A percentile compares a stretch with the other conserved stretches of the same genome.
Evolutionary conservation across 2,113 vertebrate genomes (phyloP).

Genomic region (Prolemur simus): DNA sequence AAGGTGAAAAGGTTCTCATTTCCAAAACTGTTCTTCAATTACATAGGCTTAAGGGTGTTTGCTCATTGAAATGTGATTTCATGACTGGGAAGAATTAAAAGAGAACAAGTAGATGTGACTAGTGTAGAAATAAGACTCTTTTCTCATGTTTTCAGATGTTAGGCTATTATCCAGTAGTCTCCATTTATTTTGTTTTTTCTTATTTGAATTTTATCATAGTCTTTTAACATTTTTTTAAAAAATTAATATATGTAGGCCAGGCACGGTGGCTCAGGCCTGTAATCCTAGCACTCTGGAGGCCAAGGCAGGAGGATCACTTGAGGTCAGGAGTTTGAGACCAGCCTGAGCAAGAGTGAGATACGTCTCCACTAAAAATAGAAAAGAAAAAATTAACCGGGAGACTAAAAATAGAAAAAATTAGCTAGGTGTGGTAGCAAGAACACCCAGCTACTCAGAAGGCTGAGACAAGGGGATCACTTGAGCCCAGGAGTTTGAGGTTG

Average conservation of each 20-base stretch:
- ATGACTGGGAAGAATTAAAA: background rate
- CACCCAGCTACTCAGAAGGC: no score
- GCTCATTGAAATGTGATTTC: background rate
- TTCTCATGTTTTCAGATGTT: background rate
- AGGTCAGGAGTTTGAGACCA: no score
- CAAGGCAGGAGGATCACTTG: no score
- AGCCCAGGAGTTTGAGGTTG: no score
- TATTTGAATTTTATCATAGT: background rate
- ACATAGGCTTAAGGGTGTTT: background rate
- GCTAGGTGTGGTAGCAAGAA: no score
- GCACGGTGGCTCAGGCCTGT: accelerated
- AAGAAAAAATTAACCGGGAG: no score
- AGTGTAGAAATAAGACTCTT: background rate
- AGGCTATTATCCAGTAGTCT: background rate
- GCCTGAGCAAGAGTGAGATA: no score
- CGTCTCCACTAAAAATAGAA: no score
- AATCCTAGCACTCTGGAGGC: no score
- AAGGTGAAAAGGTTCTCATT: background rate
- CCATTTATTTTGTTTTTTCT: slow-evolving; percentile 18
- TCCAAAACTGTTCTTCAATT: background rate
- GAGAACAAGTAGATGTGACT: background rate
- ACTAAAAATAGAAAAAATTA: no score
- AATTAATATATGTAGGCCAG: background rate
- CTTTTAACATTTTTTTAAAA: background rate
- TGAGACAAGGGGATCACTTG: no score